Percentiles rank a stretch among this genome's conserved stretches.
These are phyloP conservation scores for Hermaeophaga mercurialis DNA, from an alignment of 2,888 invertebrate species.

Conservation along the genomic window DNA sequence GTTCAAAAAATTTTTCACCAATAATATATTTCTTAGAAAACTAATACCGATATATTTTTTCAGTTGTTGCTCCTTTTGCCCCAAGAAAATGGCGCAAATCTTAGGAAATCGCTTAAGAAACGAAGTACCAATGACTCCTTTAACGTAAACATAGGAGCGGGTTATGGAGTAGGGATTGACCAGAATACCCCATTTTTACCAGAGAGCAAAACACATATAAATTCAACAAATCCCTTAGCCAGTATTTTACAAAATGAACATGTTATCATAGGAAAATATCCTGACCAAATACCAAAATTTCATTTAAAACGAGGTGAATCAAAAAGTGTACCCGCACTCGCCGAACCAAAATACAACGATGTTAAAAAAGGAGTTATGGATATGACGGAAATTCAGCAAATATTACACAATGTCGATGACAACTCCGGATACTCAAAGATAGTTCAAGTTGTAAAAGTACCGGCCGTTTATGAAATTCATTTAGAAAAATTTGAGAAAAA, in stretches of 20 bases:
- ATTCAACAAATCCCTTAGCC: slow-evolving; percentile 16
- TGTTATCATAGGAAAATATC: slow-evolving; percentile 9
- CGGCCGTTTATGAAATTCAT: slow-evolving; percentile 46
- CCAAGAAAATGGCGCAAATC: slow-evolving; percentile 2
- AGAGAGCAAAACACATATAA: slow-evolving; percentile 25
- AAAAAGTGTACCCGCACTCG: no score
- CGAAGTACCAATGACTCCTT: slow-evolving; percentile 28
- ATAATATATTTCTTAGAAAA: neutral
- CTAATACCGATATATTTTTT: slow-evolving; percentile 20
- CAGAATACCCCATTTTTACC: slow-evolving; percentile 18
- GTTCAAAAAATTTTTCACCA: no score
- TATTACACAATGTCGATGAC: slow-evolving; percentile 27
- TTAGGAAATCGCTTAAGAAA: neutral
- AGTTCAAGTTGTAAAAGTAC: slow-evolving; percentile 44
- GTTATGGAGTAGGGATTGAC: slow-evolving; percentile 30
- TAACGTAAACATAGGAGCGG: slow-evolving; percentile 35
- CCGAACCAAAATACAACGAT: neutral
- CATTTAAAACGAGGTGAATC: slow-evolving; percentile 7
- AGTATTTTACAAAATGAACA: slow-evolving; percentile 14
- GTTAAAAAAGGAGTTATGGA: slow-evolving; percentile 9
- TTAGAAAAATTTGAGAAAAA: slow-evolving; percentile 33
- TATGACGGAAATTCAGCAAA: slow-evolving; percentile 31
- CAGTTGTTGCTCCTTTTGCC: slow-evolving; percentile 18
- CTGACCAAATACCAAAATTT: slow-evolving; percentile 10
- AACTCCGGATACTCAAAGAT: slow-evolving; percentile 32